Evolutionary conservation across 2,888 invertebrate genomes (phyloP), one percentile per base, ranked within the genome.

Genomic region (Syrista parreyssii): DNA sequence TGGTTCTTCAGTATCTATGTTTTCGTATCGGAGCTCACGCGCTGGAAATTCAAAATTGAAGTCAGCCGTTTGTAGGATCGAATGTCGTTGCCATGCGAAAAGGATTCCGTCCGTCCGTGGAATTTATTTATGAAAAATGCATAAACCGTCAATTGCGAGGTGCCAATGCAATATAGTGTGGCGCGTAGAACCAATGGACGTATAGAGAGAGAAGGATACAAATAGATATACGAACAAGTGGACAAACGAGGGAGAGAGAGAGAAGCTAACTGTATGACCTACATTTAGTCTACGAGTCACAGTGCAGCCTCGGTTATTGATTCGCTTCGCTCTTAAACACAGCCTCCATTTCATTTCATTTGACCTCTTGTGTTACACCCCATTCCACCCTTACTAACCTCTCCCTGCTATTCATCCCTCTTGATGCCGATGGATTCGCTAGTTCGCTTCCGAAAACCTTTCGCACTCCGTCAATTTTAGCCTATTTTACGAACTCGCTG

Each of bases 261-360:
- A 69, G 74, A 68, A 9, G 68, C 32, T 82, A 83, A 82, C 84
- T 81, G 84, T 86, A 85, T 87, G 88, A 90, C 89, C 89, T 84
- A 89, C 82, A 88, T 89, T 80, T 84, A 82, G 84, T 84, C 84
- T 82, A 84, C 83, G 83, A 85, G 86, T 86, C 87, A 84, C 83
- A 85, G 86, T 83, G 84, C 81, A 85, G 84, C 82, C 82, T 81
- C 84, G 83, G 85, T 86, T 89, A 89, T 90, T 87, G 90, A 89
- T 89, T 90, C 84, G 81, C 84, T 84, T 85, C 85, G 85, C 88
- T 88, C 89, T 90, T 88, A 88, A 88, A 89, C 87, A 87, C 87
- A 88, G 89, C 86, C 89, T 88, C 88, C 89, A 84, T 88, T 89
- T 87, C 88, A 88, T 88, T 89, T 87, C 86, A 83, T 88, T 90